Conservation (phyloP, 2,797 vertebrate genomes). For the Hydrolagus colliei region DNA sequence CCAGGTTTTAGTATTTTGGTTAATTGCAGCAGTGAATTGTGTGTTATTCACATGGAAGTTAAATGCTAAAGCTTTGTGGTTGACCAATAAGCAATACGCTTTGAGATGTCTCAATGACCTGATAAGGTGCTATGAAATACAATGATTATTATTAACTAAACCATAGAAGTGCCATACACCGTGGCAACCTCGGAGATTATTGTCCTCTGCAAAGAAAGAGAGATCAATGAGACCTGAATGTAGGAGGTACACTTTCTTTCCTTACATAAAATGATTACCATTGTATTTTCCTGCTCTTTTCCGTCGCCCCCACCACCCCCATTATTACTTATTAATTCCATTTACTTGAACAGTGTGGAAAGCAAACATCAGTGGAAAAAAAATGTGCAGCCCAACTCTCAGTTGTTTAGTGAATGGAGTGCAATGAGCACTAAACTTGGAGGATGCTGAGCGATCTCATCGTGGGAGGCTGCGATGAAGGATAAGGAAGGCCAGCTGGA, state of each 20-base stretch:
- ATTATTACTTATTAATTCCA: not conserved
- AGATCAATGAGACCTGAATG: not conserved
- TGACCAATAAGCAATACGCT: not conserved
- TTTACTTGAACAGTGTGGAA: not conserved
- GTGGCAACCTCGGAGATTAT: not conserved
- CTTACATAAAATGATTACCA: not conserved
- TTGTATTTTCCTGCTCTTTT: not conserved
- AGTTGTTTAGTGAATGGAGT: not conserved
- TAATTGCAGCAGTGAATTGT: not conserved
- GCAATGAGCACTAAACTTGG: not conserved
- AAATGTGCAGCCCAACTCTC: not conserved
- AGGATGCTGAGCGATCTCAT: not conserved
- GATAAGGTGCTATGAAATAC: too few relatives aligned
- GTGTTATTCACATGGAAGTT: not conserved
- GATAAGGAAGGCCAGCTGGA: not conserved
- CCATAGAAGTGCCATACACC: too few relatives aligned
- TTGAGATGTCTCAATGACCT: too few relatives aligned
- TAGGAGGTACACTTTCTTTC: not conserved
- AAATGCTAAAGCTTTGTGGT: not conserved
- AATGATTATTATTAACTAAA: too few relatives aligned
- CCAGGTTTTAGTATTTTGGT: not conserved
- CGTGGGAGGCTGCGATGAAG: not conserved
- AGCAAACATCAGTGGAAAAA: not conserved
- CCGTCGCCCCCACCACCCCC: too few relatives aligned
- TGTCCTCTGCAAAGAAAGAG: not conserved